Evolutionary conservation across 2,888 invertebrate species (phyloP).

Genomic region (Tribolium freemani): DNA sequence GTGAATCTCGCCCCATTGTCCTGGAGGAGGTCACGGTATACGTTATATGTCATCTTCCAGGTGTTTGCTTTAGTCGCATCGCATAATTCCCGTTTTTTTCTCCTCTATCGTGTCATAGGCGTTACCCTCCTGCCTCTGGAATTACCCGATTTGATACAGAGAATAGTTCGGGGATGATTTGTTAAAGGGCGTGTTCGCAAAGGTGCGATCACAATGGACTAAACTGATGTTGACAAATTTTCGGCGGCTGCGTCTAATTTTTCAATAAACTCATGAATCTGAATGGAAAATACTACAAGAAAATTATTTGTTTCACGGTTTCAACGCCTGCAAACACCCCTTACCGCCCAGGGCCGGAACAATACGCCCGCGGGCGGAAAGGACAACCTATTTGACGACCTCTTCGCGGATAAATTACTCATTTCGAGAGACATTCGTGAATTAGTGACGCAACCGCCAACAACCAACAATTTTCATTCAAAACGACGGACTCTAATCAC

Average conservation of each 20-base stretch:
- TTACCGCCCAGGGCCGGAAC: constrained; percentile 62
- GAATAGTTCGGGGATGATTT: constrained; percentile 62
- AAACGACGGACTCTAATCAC: too few species aligned
- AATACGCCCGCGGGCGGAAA: constrained; percentile 61
- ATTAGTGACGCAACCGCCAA: too few species aligned
- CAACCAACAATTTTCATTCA: too few species aligned
- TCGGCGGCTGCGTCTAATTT: constrained; percentile 61
- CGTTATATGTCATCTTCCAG: constrained; percentile 53
- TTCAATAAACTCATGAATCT: constrained; percentile 60
- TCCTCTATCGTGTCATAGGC: constrained; percentile 57
- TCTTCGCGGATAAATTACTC: constrained; percentile 47
- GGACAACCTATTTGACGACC: constrained; percentile 57
- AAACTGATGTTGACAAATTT: constrained; percentile 64
- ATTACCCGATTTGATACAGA: constrained; percentile 68
- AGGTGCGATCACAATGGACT: constrained; percentile 60
- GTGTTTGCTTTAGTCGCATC: too few species aligned
- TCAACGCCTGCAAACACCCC: constrained; percentile 61
- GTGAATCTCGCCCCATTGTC: constrained; percentile 50
- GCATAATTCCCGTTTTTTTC: constrained; percentile 55
- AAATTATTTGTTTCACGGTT: constrained; percentile 37
- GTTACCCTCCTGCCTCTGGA: constrained; percentile 66
- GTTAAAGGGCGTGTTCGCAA: constrained; percentile 61
- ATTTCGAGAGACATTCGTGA: constrained; percentile 33
- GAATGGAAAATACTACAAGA: constrained; percentile 10
- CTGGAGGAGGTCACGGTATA: constrained; percentile 50